phyloP scores from a whole-genome alignment of 2,888 invertebrate species.

The Leucoma salicis region DNA sequence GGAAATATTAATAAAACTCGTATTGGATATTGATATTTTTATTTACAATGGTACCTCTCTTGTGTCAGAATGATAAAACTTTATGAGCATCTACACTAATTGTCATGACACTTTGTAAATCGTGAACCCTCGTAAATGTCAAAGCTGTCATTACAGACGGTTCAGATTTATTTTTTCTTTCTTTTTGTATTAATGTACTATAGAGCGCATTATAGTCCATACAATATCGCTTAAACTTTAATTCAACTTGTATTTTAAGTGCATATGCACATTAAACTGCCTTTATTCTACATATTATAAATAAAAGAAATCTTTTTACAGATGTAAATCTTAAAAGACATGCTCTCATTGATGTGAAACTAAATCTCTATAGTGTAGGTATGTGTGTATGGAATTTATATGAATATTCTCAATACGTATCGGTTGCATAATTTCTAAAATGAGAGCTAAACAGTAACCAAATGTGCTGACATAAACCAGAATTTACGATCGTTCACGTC shows the following conservation, averaged over 20 bases:
- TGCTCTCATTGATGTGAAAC: slow-evolving; percentile 1
- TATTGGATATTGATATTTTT: slow-evolving; percentile 32
- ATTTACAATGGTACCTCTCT: slow-evolving; percentile 14
- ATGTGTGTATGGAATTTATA: slow-evolving; percentile 3
- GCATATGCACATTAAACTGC: background rate
- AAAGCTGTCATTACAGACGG: slow-evolving; percentile 25
- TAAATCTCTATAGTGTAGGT: background rate
- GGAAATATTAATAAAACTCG: slow-evolving; percentile 21
- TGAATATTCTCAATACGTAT: slow-evolving; percentile 28
- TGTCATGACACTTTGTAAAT: slow-evolving; percentile 44
- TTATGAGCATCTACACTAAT: slow-evolving; percentile 47
- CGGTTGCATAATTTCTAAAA: slow-evolving; percentile 61
- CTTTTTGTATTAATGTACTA: slow-evolving; percentile 16
- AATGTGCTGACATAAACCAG: slow-evolving; percentile 65
- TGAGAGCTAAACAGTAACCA: slow-evolving; percentile 55
- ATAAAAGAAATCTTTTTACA: background rate
- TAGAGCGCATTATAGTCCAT: slow-evolving; percentile 19
- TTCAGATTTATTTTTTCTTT: slow-evolving; percentile 25
- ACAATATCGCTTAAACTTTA: slow-evolving; percentile 24
- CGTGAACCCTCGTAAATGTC: slow-evolving; percentile 47
- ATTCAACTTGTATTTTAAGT: slow-evolving; percentile 12
- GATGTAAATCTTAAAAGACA: slow-evolving; percentile 1
- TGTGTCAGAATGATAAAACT: slow-evolving; percentile 32
- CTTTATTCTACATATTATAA: background rate
- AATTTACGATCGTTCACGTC: slow-evolving; percentile 63